Conservation (phyloP, 2,888 invertebrate species). For the Thumatha senex region DNA sequence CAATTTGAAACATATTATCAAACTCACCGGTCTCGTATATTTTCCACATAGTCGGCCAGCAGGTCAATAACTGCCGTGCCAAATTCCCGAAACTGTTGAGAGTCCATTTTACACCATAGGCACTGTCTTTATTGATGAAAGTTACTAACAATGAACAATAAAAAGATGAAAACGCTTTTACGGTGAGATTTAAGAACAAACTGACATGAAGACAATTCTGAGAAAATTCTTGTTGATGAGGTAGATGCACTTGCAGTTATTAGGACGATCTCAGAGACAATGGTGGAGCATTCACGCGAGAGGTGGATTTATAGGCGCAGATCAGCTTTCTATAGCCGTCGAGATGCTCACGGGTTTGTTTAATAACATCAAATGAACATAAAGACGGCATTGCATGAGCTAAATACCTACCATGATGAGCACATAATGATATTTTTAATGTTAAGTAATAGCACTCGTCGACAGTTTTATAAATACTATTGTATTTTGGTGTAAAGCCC, state of each 20-base stretch:
- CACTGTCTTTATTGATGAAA: slow-evolving; percentile 33
- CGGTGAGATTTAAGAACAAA: slow-evolving; percentile 8
- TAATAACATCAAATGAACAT: slow-evolving; percentile 13
- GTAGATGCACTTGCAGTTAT: slow-evolving; percentile 43
- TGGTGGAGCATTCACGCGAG: slow-evolving; percentile 54
- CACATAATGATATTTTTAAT: too few relatives aligned
- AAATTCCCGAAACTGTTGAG: slow-evolving; percentile 90
- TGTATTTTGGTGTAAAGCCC: too few relatives aligned
- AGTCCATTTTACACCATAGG: slow-evolving; percentile 84
- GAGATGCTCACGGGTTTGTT: slow-evolving; percentile 28
- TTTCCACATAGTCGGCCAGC: slow-evolving; percentile 95
- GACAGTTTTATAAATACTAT: too few relatives aligned
- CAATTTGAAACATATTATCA: neutral
- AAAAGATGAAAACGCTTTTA: slow-evolving; percentile 3
- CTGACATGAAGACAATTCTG: slow-evolving; percentile 8
- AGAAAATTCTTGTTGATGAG: neutral
- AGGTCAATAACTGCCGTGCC: slow-evolving; percentile 95
- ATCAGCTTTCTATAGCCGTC: slow-evolving; percentile 66
- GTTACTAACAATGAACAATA: neutral
- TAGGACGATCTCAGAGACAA: slow-evolving; percentile 69
- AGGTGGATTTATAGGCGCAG: slow-evolving; percentile 69
- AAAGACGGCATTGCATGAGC: neutral
- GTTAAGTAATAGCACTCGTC: too few relatives aligned
- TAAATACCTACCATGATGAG: neutral
- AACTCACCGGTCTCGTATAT: slow-evolving; percentile 89